phyloP scores from a whole-genome alignment of 2,113 vertebrate species.

The Gambusia holbrooki region DNA sequence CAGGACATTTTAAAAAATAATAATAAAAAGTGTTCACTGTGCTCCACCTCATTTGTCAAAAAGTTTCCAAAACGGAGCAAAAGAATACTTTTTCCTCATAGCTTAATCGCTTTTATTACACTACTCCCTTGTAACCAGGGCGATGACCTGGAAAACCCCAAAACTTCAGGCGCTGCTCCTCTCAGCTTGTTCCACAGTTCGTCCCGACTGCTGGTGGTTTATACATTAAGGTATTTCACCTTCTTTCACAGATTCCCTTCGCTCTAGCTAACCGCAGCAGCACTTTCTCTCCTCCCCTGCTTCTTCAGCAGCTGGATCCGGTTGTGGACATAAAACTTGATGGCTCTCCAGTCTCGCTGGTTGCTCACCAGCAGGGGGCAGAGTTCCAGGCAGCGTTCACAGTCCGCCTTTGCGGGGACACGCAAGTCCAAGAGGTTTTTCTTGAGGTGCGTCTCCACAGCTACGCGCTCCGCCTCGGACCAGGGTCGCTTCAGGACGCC shows the following conservation, averaged over 20 bases:
- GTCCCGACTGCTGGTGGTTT: slow-evolving; percentile 59
- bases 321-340: slow-evolving; percentile 85
- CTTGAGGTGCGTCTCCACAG: slow-evolving; percentile 82
- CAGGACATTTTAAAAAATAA: slow-evolving; percentile 15
- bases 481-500: slow-evolving; percentile 83
- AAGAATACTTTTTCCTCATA: slow-evolving; percentile 34
- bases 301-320: slow-evolving; percentile 84
- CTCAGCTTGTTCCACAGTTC: slow-evolving; percentile 21
- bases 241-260: not conserved
- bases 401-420: slow-evolving; percentile 82
- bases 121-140: slow-evolving; percentile 37
- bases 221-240: slow-evolving; percentile 21
- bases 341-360: slow-evolving; percentile 82
- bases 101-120: slow-evolving; percentile 50
- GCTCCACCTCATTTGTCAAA: slow-evolving; percentile 34
- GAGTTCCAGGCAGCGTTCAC: slow-evolving; percentile 82
- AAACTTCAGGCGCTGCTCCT: slow-evolving; percentile 24
- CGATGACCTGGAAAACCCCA: slow-evolving; percentile 16
- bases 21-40: slow-evolving; percentile 32
- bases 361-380: slow-evolving; percentile 83
- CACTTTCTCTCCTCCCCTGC: slow-evolving; percentile 74
- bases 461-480: slow-evolving; percentile 81
- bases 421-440: slow-evolving; percentile 80
- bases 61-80: slow-evolving; percentile 26
- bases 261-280: slow-evolving; percentile 63